A percentile compares a stretch with the other conserved stretches of the same genome.
Evolutionary conservation across 1,140 invertebrate genomes (phyloP).

Genomic region (Pentalonia nigronervosa): DNA sequence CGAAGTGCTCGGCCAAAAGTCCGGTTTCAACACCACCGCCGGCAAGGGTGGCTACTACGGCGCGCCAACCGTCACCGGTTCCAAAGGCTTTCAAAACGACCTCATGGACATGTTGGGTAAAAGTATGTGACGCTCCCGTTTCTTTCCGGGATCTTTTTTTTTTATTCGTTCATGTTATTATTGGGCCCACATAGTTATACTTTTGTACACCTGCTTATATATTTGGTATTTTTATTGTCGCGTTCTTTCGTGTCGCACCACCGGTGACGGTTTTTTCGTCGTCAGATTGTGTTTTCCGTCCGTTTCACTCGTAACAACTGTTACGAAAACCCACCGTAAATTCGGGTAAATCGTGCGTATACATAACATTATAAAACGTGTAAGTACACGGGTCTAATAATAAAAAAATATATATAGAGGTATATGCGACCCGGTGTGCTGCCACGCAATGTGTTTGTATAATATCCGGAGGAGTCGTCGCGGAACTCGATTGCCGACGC

Average conservation of each 20-base stretch:
- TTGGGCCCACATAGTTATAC: too few relatives aligned
- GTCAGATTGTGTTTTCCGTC: neutral
- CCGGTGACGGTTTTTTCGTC: neutral
- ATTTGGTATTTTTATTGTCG: neutral
- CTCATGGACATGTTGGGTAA: conserved; percentile 83
- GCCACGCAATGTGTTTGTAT: conserved; percentile 23
- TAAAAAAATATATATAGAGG: neutral
- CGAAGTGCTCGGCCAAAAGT: conserved; percentile 74
- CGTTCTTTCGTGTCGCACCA: neutral
- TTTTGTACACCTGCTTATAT: too few relatives aligned
- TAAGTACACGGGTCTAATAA: neutral
- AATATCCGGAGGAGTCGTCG: conserved; percentile 13
- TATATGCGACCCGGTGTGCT: neutral
- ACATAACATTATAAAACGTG: neutral
- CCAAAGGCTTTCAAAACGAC: conserved; percentile 70
- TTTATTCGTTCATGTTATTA: neutral
- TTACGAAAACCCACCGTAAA: neutral
- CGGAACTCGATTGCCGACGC: conserved; percentile 18
- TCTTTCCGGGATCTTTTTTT: neutral
- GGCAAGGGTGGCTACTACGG: neutral
- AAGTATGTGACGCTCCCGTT: conserved; percentile 70
- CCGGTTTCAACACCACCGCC: conserved; percentile 66
- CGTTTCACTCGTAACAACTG: neutral
- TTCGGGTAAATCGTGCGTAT: conserved; percentile 13
- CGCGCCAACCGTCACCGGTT: conserved; percentile 61